Conservation (phyloP, 2,888 invertebrate species). For the Melanostoma mellinum region DNA sequence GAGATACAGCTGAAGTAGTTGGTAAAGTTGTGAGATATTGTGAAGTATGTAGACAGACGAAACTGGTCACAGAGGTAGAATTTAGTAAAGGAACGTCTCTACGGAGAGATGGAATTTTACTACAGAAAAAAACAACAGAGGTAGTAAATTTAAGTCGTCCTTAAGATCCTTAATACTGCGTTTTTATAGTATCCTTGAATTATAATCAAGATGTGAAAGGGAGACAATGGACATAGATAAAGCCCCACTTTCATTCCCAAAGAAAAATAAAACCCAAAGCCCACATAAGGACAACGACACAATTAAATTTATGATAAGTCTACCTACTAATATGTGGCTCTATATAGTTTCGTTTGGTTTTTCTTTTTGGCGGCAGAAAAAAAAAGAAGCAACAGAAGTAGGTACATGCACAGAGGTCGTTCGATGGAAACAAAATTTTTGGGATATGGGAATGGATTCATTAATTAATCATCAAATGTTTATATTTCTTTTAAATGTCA, state of each 20-base stretch:
- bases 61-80: no score
- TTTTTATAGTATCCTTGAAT: conserved; percentile 58
- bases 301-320: conserved; percentile 43
- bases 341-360: conserved; percentile 19
- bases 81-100: conserved; percentile 2
- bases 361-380: conserved; percentile 3
- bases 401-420: neutral
- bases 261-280: neutral
- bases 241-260: neutral
- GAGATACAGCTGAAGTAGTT: no score
- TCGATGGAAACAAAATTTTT: conserved; percentile 3
- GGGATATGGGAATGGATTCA: conserved; percentile 25
- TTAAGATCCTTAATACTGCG: conserved; percentile 53
- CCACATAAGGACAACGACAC: conserved; percentile 22
- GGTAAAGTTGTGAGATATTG: no score
- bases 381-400: neutral
- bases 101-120: conserved; percentile 43
- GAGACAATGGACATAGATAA: conserved; percentile 5
- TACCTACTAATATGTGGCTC: conserved; percentile 52
- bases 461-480: conserved; percentile 58
- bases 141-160: conserved; percentile 47
- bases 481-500: conserved; percentile 49
- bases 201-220: conserved; percentile 35
- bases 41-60: no score
- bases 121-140: conserved; percentile 14